Base-by-base conservation (phyloP, 2,888 invertebrate species). In the Pammene fasciana region DNA sequence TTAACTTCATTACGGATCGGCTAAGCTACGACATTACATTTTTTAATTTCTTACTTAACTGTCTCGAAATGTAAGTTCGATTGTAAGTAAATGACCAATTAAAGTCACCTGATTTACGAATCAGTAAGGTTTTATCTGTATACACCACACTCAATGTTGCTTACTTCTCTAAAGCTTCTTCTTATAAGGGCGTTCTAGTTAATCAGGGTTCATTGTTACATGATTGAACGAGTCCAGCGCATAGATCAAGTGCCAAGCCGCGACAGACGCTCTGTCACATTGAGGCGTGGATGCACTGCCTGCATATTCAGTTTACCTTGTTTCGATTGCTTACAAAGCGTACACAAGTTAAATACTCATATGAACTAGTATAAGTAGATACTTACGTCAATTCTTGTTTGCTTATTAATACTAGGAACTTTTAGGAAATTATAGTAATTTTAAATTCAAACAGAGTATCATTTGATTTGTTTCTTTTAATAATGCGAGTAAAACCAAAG, bases 241-340 rank as follows among this genome's bases (percentile, higher is more conserved):
- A 57, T 54, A 54, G 34, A 54, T 54, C 34, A 54, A 54, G 34
- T 54, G 54, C 54, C n/a, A n/a, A 9, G 36, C 48, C 48, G 16
- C 56, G 16, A 16, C 38, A 48, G 61, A 50, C 18, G 50, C 9
- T 50, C 26, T 50, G 50, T 61, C 61, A 50, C 48, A 18, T 18
- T 61, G 38, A 38, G 50, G 36, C n/a, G 34, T 60, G 60, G 46
- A 46, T 48, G 60, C 60, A 48, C 46, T 36, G 18, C 18, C 34
- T 26, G 46, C 11, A 46, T 9, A 34, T 16, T 13, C 18, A 14
- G 26, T 26, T 26, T 26, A 26, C 26, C 26, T 26, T 18, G 18
- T 50, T 50, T n/a, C 50, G 5, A 26, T 18, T 18, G 9, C 11
- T 26, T 18, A 50, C 50, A 26, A 50, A 50, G 6, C 11, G 0